phyloP scores from a whole-genome alignment of 37 sponge, comb jelly and placozoan genomes.

The Halisarca cf. caerulea region DNA sequence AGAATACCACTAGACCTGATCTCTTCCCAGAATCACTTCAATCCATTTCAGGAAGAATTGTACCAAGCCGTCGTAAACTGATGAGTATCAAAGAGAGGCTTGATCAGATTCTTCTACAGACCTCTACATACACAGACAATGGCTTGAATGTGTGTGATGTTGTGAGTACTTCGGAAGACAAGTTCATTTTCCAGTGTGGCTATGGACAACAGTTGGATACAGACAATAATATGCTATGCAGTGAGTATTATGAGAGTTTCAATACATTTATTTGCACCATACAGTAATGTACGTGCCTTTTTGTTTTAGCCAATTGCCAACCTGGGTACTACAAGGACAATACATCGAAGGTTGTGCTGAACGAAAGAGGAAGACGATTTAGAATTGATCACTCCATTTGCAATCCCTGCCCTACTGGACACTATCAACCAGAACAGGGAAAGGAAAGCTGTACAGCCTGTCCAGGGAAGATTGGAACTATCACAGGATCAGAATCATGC shows the following conservation, averaged over 20 bases:
- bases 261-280: too few relatives aligned
- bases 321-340: neutral
- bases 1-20: neutral
- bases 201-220: neutral
- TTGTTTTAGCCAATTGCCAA: neutral
- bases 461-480: neutral
- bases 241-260: neutral
- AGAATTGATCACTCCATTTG: neutral
- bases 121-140: neutral
- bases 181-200: neutral
- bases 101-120: neutral
- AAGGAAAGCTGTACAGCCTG: neutral
- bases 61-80: neutral
- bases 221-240: constrained; percentile 3
- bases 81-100: neutral
- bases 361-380: neutral
- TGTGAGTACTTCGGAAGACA: neutral
- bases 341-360: neutral
- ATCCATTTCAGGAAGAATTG: neutral
- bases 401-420: neutral
- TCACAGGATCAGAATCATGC: neutral
- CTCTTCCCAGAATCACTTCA: constrained; percentile 1
- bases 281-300: neutral
- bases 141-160: constrained; percentile 13
- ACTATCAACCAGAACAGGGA: neutral